phyloP scores from a whole-genome alignment of 2,113 vertebrate genomes.

The Albula goreensis region DNA sequence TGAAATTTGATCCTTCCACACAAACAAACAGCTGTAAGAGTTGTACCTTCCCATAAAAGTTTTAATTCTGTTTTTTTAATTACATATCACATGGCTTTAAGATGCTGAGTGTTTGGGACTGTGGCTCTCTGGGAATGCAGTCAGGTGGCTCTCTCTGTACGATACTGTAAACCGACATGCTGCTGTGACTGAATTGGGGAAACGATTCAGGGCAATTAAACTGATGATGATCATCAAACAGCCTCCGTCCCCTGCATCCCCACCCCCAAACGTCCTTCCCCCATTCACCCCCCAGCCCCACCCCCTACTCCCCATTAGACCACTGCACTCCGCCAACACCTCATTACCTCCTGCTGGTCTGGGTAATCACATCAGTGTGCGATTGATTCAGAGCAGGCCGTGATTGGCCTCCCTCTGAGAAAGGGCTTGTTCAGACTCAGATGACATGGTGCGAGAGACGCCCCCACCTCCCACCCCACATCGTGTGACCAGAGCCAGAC shows the following conservation, averaged over 20 bases:
- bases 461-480: neutral
- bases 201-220: neutral
- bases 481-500: neutral
- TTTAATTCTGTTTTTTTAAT: too few species aligned
- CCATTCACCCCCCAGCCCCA: too few species aligned
- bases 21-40: too few species aligned
- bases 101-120: neutral
- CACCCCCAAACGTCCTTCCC: too few species aligned
- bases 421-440: neutral
- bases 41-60: too few species aligned
- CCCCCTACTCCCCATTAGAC: neutral
- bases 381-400: neutral
- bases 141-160: neutral
- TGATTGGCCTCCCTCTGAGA: neutral
- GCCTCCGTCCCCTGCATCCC: neutral
- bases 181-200: neutral
- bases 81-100: too few species aligned
- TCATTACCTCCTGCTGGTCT: neutral
- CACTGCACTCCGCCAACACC: neutral
- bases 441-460: neutral
- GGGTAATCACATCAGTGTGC: conserved; percentile 1
- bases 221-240: neutral
- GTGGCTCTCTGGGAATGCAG: too few species aligned
- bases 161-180: neutral
- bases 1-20: too few species aligned